phyloP scores from a whole-genome alignment of 2,797 vertebrate genomes.

The Pangasius mekongensis region DNA sequence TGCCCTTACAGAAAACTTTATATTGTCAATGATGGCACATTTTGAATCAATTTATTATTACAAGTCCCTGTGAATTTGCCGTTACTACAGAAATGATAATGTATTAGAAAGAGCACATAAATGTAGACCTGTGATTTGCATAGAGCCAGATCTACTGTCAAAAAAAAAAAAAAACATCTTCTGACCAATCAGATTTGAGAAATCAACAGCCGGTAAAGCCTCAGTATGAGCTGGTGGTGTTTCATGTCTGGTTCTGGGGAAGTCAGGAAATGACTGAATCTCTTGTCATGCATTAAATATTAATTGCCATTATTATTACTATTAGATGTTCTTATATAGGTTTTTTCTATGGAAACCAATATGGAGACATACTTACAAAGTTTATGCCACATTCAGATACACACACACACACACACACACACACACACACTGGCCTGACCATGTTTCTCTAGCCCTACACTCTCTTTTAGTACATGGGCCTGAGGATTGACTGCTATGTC shows the following conservation, averaged over 20 bases:
- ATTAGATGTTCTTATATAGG: background rate
- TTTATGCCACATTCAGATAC: background rate
- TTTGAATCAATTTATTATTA: too few species aligned
- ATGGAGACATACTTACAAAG: background rate
- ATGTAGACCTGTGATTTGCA: too few species aligned
- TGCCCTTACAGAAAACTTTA: too few species aligned
- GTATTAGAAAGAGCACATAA: too few species aligned
- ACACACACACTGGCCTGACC: background rate
- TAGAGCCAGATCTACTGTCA: too few species aligned
- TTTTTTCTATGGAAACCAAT: background rate
- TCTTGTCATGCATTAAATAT: background rate
- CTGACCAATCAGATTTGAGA: background rate
- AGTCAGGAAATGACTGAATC: background rate
- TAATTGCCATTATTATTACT: background rate
- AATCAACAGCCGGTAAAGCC: background rate
- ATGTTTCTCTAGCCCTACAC: background rate
- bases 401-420: slow-evolving; percentile 14
- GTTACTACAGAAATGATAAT: too few species aligned
- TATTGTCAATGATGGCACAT: too few species aligned
- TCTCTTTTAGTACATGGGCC: background rate
- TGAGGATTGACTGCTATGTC: slow-evolving; percentile 2
- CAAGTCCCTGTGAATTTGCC: too few species aligned
- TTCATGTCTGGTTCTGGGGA: background rate
- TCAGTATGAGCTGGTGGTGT: background rate
- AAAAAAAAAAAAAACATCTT: background rate